Conservation (phyloP, 1,140 invertebrate genomes). For the Panulirus ornatus region DNA sequence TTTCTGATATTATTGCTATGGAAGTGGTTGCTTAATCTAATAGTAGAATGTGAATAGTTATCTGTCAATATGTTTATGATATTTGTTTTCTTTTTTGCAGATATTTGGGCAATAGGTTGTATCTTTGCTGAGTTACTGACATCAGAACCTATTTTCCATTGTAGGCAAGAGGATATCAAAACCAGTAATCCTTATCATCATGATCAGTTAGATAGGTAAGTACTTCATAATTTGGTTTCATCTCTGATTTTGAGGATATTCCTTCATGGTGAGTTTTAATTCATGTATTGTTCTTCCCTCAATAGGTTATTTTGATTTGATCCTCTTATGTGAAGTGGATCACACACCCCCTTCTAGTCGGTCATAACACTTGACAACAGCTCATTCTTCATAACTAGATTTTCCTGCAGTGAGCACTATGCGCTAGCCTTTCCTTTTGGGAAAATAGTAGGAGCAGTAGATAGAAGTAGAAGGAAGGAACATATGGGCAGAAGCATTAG, state of each 20-base stretch:
- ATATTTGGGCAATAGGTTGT: constrained; percentile 99
- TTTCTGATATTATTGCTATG: background rate
- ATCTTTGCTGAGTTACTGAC: constrained; percentile 98
- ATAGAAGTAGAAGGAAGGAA: too few species aligned
- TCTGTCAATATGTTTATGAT: background rate
- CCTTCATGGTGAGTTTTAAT: background rate
- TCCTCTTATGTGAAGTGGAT: background rate
- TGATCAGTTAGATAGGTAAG: constrained; percentile 92
- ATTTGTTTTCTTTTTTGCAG: constrained; percentile 80
- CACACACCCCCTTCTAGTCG: background rate
- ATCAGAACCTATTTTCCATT: constrained; percentile 99
- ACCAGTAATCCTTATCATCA: constrained; percentile 99
- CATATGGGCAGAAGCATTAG: too few species aligned
- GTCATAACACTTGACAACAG: constrained; percentile 3
- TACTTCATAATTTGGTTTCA: background rate
- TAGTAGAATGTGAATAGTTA: background rate
- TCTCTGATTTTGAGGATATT: background rate
- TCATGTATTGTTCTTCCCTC: background rate
- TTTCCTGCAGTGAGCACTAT: too few species aligned
- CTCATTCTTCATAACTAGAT: too few species aligned
- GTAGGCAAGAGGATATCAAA: constrained; percentile 99
- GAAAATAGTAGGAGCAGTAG: too few species aligned
- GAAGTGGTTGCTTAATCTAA: background rate
- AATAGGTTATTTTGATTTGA: background rate
- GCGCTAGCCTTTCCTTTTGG: too few species aligned